Base-by-base conservation (phyloP, 2,113 vertebrate species). In the Erythrolamprus reginae region DNA sequence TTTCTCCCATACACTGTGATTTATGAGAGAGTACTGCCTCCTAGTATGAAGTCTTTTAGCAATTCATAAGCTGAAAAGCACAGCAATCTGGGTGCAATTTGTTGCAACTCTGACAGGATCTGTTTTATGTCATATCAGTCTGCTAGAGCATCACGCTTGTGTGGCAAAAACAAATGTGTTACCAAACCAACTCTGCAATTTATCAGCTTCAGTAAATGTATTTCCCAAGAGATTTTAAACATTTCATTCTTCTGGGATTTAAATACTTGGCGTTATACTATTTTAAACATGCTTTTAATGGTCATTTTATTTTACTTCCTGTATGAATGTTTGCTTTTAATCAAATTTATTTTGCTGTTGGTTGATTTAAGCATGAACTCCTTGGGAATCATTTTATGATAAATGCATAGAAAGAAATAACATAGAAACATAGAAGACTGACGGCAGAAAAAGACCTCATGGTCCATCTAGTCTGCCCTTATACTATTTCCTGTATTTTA, bases 71-170 rank as follows among this genome's bases (percentile, higher is more conserved):
- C 33, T 42, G 56, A 61, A 45, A 48, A 45, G 85, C 82, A n/a
- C 38, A 48, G 85, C 61, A 56, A 53, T 56, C 61, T 87, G 90
- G 45, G 48, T 51, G 47, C 33, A 86, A 90, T 52, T 86, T 52
- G 83, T 86, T 51, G 56, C 13, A 19, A 61, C 24, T 48, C n/a
- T 61, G 58, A 53, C 89, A 82, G 10, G 61, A 42, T 86, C 89
- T 90, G 89, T 90, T 90, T 90, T 70, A 61, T 90, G 48, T 90
- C 85, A 53, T n/a, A 38, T 82, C 33, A 52, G 50, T 48, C 26
- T 47, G 82, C 23, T 65, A 47, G n/a, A n/a, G n/a, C 83, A 90
- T 90, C 83, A 82, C 61, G 47, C 45, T 90, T 90, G 58, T 82
- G 42, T 82, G 85, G 33, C 51, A 90, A 51, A 77, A 87, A 55